These are phyloP conservation scores for Phylloscopus collybita DNA, from an alignment of 2,797 vertebrate species.

Conservation along the genomic window DNA sequence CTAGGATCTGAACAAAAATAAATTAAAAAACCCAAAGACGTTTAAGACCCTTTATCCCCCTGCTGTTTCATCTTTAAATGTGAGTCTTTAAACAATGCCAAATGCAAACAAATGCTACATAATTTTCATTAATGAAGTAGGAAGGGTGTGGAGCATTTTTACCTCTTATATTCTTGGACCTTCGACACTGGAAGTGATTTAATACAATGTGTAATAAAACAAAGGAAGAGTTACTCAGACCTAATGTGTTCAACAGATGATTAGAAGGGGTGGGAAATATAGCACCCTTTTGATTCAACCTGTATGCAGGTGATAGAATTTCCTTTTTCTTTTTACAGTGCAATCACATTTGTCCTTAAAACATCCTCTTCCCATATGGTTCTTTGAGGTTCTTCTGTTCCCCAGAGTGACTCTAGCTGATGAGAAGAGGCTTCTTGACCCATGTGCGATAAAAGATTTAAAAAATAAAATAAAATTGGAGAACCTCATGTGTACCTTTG, in stretches of 20 bases:
- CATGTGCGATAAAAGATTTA: background rate
- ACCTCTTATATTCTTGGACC: slow-evolving; percentile 39
- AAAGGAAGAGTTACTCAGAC: slow-evolving; percentile 70
- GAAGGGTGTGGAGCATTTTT: slow-evolving; percentile 43
- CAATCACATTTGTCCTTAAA: background rate
- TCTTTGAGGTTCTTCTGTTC: background rate
- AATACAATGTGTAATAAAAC: slow-evolving; percentile 64
- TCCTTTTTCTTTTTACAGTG: slow-evolving; percentile 10
- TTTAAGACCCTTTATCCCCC: background rate
- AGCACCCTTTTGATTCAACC: slow-evolving; percentile 44
- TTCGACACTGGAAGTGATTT: slow-evolving; percentile 26
- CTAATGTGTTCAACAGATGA: slow-evolving; percentile 48
- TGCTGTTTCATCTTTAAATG: slow-evolving; percentile 39
- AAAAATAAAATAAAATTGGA: background rate
- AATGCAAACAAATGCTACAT: slow-evolving; percentile 57
- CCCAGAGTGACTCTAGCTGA: background rate
- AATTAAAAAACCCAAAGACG: slow-evolving; percentile 31
- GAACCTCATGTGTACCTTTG: background rate
- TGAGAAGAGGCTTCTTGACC: background rate
- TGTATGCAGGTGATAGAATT: slow-evolving; percentile 41
- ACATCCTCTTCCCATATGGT: background rate
- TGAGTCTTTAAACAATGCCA: slow-evolving; percentile 1
- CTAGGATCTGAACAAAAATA: slow-evolving; percentile 51
- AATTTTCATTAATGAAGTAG: slow-evolving; percentile 31
- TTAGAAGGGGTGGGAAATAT: slow-evolving; percentile 38